phyloP scores from a whole-genome alignment of 1,140 invertebrate genomes.

The Carposina sasakii region DNA sequence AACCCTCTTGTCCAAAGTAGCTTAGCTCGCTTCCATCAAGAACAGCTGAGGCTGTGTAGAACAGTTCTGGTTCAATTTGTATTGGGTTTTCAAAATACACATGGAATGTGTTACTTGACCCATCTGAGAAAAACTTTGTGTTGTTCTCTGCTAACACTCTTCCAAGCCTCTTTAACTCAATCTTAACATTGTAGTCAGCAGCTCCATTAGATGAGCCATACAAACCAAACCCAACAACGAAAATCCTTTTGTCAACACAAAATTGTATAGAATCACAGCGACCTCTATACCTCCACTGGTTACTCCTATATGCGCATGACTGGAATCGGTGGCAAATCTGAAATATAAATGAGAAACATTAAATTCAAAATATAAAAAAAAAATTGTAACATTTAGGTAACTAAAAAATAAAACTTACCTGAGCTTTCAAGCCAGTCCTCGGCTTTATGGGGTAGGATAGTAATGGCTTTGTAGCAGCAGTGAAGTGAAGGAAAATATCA shows the following conservation, averaged over 20 bases:
- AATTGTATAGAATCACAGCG: conserved; percentile 95
- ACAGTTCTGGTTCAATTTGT: conserved; percentile 91
- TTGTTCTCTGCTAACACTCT: conserved; percentile 90
- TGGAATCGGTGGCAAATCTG: conserved; percentile 95
- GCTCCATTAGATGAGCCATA: conserved; percentile 94
- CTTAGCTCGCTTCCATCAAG: conserved; percentile 92
- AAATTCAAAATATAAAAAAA: conserved; percentile 5
- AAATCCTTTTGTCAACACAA: conserved; percentile 92
- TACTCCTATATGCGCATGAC: conserved; percentile 95
- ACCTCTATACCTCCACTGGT: conserved; percentile 95
- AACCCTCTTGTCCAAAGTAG: conserved; percentile 96
- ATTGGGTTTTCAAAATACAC: conserved; percentile 95
- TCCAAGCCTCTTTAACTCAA: conserved; percentile 90
- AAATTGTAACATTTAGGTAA: conserved; percentile 10
- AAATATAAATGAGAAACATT: conserved; percentile 34
- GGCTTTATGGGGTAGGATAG: conserved; percentile 87
- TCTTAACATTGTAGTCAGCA: conserved; percentile 92
- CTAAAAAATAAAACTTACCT: conserved; percentile 72
- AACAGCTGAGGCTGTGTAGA: conserved; percentile 92
- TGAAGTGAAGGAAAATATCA: conserved; percentile 93
- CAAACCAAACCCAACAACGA: conserved; percentile 92
- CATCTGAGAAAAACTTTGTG: conserved; percentile 94
- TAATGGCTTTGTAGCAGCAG: conserved; percentile 86
- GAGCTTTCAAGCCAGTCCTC: conserved; percentile 89
- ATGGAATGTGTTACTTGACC: conserved; percentile 94